Base-by-base conservation (phyloP, 2,888 invertebrate species). In the Quadriops clusia region DNA sequence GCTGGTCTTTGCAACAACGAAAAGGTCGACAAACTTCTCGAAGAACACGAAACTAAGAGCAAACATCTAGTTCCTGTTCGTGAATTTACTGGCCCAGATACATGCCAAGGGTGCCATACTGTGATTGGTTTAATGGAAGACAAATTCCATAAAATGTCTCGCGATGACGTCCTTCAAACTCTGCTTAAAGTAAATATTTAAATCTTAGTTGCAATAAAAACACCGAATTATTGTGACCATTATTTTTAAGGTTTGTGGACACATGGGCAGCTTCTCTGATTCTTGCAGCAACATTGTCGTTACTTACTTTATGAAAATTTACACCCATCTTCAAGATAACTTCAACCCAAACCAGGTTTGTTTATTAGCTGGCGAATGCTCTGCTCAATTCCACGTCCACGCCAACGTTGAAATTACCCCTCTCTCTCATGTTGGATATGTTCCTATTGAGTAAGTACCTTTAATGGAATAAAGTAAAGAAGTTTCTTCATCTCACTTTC, bases 1-100 rank as follows among this genome's bases (percentile, higher is more conserved):
- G 85, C 89, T 29, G 89, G 89, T 1, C 71, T 90, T 4, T 90
- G 90, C 48, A 89, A 90, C 55, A 87, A 72, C 49, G 74, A 65
- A 4, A 65, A 62, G 34, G 76, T 86, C 30, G 81, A 86, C 50
- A 57, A 66, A 29, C 52, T 84, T 41, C 54, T 82, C 8, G 63
- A 61, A 11, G 66, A 74, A 43, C 65, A 65, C 37, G 63, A 49
- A n/a, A n/a, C 10, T 17, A 10, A 12, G 28, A 25, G 13, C 33
- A 40, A 24, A 13, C 17, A 14, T 28, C 58, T 3, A n/a, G n/a
- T n/a, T n/a, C n/a, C n/a, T n/a, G n/a, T n/a, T n/a, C n/a, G n/a
- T n/a, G n/a, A n/a, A n/a, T n/a, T n/a, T n/a, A n/a, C n/a, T n/a
- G 17, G 10, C 11, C 29, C 16, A 8, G 26, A 10, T 12, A 30